Evolutionary conservation across 2,797 vertebrate species (phyloP).

Genomic region (Argyrosomus regius): DNA sequence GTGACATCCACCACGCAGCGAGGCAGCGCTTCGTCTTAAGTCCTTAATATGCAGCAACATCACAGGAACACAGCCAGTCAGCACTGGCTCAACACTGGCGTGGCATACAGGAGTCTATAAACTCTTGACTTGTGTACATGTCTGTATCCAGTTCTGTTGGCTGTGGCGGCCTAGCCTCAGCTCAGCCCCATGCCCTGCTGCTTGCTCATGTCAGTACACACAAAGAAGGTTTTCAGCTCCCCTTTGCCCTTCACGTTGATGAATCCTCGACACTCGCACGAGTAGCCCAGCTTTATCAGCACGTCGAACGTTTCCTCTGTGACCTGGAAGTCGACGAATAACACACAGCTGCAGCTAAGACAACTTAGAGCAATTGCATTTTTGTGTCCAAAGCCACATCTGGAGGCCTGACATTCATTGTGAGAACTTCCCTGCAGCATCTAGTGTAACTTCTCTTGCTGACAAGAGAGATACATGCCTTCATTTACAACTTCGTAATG

Average conservation of each 20-base stretch:
- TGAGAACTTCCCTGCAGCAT: not conserved
- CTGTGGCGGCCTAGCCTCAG: conserved; percentile 78
- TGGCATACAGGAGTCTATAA: conserved; percentile 37
- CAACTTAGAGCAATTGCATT: not conserved
- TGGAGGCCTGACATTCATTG: not conserved
- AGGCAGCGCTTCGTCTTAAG: conserved; percentile 16
- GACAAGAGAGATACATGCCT: not conserved
- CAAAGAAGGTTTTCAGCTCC: conserved; percentile 95
- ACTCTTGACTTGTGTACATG: conserved; percentile 35
- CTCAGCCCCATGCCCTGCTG: conserved; percentile 92
- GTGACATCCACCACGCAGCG: not conserved
- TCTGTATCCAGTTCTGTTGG: conserved; percentile 29
- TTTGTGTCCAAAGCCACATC: not conserved
- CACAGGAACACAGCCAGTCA: conserved; percentile 32
- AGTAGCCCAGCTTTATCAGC: conserved; percentile 92
- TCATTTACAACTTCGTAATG: not conserved
- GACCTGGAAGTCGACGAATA: conserved; percentile 83
- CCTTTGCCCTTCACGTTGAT: conserved; percentile 98
- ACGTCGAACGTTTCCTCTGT: conserved; percentile 93
- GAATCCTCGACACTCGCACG: conserved; percentile 94
- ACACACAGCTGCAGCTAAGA: not conserved
- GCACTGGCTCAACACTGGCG: conserved; percentile 26
- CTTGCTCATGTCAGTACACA: conserved; percentile 96
- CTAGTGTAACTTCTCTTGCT: not conserved
- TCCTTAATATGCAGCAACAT: conserved; percentile 7